phyloP scores from a whole-genome alignment of 2,797 vertebrate genomes.

The Remorina albescens region DNA sequence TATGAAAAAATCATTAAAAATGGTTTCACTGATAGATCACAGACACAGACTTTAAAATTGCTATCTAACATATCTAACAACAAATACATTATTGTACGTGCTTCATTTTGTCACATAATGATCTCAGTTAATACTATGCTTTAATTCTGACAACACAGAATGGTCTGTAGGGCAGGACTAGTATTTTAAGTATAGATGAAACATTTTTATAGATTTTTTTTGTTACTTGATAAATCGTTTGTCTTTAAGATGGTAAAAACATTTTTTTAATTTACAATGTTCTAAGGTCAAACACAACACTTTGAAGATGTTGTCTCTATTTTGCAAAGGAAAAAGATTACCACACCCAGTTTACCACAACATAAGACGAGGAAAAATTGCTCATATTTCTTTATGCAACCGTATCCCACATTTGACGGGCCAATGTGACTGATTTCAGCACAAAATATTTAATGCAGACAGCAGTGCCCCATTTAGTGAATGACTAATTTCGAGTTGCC shows the following conservation, averaged over 20 bases:
- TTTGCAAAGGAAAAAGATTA: neutral
- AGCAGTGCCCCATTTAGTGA: neutral
- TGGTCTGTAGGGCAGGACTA: neutral
- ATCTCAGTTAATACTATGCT: neutral
- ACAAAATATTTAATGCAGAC: slow-evolving; percentile 22
- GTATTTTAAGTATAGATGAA: neutral
- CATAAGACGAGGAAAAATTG: neutral
- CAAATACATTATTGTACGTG: too few species aligned
- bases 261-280: neutral
- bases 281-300: neutral
- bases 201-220: neutral
- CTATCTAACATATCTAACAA: neutral
- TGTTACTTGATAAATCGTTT: neutral
- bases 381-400: neutral
- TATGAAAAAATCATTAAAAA: neutral
- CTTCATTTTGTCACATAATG: neutral
- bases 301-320: neutral
- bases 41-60: neutral
- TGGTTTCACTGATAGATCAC: slow-evolving; percentile 4
- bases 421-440: slow-evolving; percentile 23
- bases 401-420: neutral
- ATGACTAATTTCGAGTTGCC: slow-evolving; percentile 31
- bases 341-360: neutral
- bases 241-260: neutral
- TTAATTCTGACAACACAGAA: neutral